Percentiles rank a stretch among this genome's conserved stretches.
phyloP scores from a whole-genome alignment of 2,888 invertebrate genomes.

The Exocentrus adspersus region DNA sequence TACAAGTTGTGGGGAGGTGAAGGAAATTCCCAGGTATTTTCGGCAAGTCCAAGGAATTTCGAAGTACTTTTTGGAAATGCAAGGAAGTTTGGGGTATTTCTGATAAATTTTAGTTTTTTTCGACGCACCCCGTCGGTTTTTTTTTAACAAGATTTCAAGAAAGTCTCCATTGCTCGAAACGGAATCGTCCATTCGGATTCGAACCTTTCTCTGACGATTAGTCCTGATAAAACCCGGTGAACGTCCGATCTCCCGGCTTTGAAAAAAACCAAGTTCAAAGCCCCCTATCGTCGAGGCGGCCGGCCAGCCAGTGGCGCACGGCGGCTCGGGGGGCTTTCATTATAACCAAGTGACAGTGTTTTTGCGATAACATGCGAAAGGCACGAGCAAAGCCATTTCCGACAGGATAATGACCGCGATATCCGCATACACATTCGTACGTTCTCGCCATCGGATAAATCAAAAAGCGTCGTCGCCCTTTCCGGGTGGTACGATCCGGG shows the following conservation, averaged over 20 bases:
- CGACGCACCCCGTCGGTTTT: no score
- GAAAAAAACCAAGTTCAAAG: slow-evolving; percentile 22
- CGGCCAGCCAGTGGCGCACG: no score
- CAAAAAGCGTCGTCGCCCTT: slow-evolving; percentile 2
- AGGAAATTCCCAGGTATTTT: no score
- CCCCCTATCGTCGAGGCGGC: background rate
- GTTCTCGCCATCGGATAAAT: slow-evolving; percentile 6
- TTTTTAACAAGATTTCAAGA: no score
- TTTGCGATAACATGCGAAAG: slow-evolving; percentile 23
- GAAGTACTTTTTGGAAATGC: no score
- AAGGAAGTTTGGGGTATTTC: no score
- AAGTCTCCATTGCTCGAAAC: no score
- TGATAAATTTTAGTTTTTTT: no score
- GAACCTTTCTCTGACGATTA: background rate
- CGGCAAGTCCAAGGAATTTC: no score
- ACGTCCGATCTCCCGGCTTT: background rate
- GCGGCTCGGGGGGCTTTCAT: no score
- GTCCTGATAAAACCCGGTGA: background rate
- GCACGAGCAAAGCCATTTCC: slow-evolving; percentile 24
- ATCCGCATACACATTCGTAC: slow-evolving; percentile 15
- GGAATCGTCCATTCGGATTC: background rate
- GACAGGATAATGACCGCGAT: slow-evolving; percentile 26
- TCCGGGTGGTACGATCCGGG: slow-evolving; percentile 5
- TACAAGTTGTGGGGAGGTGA: no score
- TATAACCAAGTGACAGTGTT: background rate